Percentiles rank a stretch among this genome's conserved stretches.
phyloP scores from a whole-genome alignment of 2,797 vertebrate species.

The Sarcoramphus papa region DNA sequence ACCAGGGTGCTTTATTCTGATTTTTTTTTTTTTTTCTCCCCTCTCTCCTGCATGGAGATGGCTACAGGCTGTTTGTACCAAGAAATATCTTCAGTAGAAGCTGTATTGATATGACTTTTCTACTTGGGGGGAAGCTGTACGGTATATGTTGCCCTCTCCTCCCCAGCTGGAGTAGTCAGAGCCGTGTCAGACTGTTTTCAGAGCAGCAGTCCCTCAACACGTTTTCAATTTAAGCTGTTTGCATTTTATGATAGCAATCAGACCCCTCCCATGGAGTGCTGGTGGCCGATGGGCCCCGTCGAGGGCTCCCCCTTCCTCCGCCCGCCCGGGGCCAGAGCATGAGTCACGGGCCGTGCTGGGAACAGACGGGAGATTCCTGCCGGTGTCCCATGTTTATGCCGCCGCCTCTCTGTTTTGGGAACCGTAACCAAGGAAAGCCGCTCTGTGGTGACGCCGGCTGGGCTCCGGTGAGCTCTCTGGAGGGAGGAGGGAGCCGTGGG shows the following conservation, averaged over 20 bases:
- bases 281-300: neutral
- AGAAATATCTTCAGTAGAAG: neutral
- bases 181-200: neutral
- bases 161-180: neutral
- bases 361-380: neutral
- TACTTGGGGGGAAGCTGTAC: neutral
- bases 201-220: neutral
- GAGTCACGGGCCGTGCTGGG: neutral
- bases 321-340: neutral
- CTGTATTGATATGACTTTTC: neutral
- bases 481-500: neutral
- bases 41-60: neutral
- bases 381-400: neutral
- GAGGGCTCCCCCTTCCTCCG: neutral
- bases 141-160: neutral
- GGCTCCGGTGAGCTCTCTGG: neutral
- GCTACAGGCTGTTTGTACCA: neutral
- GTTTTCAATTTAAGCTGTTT: neutral
- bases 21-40: too few relatives aligned
- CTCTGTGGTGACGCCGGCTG: neutral
- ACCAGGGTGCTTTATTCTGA: neutral
- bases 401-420: neutral
- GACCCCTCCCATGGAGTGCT: neutral
- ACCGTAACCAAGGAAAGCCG: neutral
- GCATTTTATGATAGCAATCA: neutral